Conservation (phyloP, 2,888 invertebrate genomes). For the Dynastes hyllus region DNA sequence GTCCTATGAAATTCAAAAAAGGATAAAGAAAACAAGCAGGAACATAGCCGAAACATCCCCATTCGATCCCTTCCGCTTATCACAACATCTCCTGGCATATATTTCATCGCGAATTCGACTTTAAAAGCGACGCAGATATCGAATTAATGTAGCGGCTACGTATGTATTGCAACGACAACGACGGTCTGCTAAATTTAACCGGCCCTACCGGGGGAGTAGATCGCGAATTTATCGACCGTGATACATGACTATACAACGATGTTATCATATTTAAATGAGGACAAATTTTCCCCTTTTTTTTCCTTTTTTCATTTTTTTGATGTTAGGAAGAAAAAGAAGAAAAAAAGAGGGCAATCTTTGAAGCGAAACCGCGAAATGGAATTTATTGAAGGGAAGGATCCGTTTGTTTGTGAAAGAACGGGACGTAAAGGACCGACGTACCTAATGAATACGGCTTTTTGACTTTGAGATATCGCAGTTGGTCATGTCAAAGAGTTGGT, state of each 20-base stretch:
- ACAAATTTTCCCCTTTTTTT: background rate
- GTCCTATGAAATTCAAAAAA: too few relatives aligned
- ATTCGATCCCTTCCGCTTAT: too few relatives aligned
- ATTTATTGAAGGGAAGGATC: conserved; percentile 30
- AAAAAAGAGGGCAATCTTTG: background rate
- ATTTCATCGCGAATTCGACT: conserved; percentile 9
- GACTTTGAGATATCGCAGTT: background rate
- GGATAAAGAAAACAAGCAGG: too few relatives aligned
- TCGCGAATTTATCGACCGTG: conserved; percentile 40
- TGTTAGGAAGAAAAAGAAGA: background rate
- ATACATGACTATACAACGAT: conserved; percentile 18
- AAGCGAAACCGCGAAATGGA: conserved; percentile 10
- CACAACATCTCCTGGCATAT: background rate
- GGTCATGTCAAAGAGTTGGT: background rate
- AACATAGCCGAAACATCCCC: too few relatives aligned
- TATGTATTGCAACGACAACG: background rate
- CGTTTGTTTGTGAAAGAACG: conserved; percentile 23
- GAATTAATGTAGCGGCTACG: conserved; percentile 10
- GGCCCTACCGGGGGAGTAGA: background rate
- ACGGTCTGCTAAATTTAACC: background rate
- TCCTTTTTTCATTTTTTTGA: background rate
- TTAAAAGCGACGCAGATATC: conserved; percentile 1
- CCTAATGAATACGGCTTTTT: background rate
- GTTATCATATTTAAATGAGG: conserved; percentile 47
- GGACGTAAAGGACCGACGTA: too few relatives aligned